Evolutionary conservation across 2,113 vertebrate genomes (phyloP), one percentile per base, ranked within the genome.

Genomic region (Nerophis ophidion): DNA sequence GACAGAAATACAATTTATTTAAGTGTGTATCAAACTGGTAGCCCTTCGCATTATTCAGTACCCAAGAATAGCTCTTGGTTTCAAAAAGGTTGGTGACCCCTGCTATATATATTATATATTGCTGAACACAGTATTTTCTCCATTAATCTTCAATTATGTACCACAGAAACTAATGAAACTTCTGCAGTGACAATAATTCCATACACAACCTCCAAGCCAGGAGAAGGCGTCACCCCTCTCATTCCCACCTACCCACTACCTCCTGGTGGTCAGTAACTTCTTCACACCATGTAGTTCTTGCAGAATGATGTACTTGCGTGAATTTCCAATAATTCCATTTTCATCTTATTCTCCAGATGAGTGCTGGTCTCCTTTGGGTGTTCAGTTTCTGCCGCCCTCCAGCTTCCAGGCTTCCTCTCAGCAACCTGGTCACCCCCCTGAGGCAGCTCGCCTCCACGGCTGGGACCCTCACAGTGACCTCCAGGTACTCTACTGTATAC

Each of bases 281-380:
- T 9, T 58, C 13, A 0, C 4, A 44, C 11, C 47, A 12, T 36
- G 5, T 4, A 26, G n/a, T 49, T 17, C 33, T 4, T 45, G 16
- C 9, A 8, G 14, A 58, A 58, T 46, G 5, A 19, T 57, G 38
- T 7, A 26, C 10, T 5, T 8, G 15, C 2, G n/a, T 50, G 8
- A 42, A 16, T 57, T 5, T 5, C 26, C 26, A 26, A 26, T 17
- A 5, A 1, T 16, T n/a, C 13, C 19, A 7, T 49, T 34, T 3
- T 35, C 50, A 53, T 60, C 5, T 38, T 49, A 17, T 45, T 44
- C 46, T 35, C 40, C 16, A 93, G 94, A 89, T 17, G 84, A 88
- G 44, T 95, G 94, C 78, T 93, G 90, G 77, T 76, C 72, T 34
- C 89, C 90, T 6, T 74, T 96, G 66, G 92, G 89, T 19, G 74